Evolutionary conservation across 2,113 vertebrate genomes (phyloP).

Genomic region (Isurus oxyrinchus): DNA sequence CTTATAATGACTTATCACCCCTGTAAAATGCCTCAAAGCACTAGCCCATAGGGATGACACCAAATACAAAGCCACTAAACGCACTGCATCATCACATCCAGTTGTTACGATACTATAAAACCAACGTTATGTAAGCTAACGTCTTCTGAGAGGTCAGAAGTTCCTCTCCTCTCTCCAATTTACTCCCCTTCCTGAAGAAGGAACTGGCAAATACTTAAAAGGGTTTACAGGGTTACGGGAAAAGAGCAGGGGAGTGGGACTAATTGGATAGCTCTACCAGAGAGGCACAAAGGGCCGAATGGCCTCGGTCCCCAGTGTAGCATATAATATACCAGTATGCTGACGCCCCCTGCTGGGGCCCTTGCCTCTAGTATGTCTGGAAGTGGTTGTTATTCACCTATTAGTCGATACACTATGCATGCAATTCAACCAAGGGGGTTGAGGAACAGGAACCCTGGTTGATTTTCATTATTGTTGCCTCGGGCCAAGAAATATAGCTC

Average conservation of each 20-base stretch:
- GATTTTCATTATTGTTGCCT: not conserved
- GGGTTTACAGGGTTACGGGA: not conserved
- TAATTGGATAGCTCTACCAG: not conserved
- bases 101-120: not conserved
- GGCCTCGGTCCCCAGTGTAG: not conserved
- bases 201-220: not conserved
- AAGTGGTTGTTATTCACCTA: not conserved
- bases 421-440: not conserved
- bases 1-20: not conserved
- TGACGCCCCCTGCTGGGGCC: not conserved
- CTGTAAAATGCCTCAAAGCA: not conserved
- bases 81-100: not conserved
- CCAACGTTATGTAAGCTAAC: too few relatives aligned
- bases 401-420: not conserved
- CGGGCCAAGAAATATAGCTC: not conserved
- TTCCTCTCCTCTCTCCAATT: not conserved
- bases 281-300: not conserved
- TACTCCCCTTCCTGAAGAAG: not conserved
- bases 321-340: not conserved
- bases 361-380: not conserved
- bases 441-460: not conserved
- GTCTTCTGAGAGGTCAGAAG: not conserved
- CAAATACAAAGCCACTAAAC: too few relatives aligned
- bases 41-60: not conserved
- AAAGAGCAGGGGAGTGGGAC: not conserved